Percentiles rank a stretch among this genome's conserved stretches.
Conservation (phyloP, 2,888 invertebrate species). For the Liodrosophila aerea region DNA sequence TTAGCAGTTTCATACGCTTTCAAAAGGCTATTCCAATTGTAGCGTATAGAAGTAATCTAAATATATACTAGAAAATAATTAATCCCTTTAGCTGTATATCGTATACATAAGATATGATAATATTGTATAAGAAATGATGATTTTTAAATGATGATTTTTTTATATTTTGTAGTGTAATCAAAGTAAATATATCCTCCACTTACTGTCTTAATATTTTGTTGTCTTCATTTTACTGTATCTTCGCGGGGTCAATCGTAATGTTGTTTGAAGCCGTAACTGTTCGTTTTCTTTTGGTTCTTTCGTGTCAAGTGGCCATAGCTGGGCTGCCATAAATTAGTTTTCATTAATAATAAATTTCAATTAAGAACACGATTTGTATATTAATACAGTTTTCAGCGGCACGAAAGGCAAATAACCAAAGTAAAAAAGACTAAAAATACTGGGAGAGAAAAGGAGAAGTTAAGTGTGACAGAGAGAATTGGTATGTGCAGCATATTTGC, state of each 20-base stretch:
- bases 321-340: conserved; percentile 63
- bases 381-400: conserved; percentile 74
- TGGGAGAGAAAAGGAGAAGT: not conserved
- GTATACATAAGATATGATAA: too few relatives aligned
- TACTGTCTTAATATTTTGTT: too few relatives aligned
- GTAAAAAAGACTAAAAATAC: conserved; percentile 5
- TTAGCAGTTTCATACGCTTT: conserved; percentile 4
- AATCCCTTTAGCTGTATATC: too few relatives aligned
- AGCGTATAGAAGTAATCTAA: not conserved
- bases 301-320: conserved; percentile 65
- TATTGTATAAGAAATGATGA: too few relatives aligned
- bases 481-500: conserved; percentile 2
- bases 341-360: conserved; percentile 78
- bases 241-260: conserved; percentile 15
- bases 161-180: too few relatives aligned
- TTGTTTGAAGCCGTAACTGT: conserved; percentile 9
- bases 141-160: too few relatives aligned
- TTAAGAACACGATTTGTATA: conserved; percentile 74
- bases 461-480: conserved; percentile 5
- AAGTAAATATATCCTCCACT: too few relatives aligned
- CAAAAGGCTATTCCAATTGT: not conserved
- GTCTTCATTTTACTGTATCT: conserved; percentile 1
- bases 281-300: conserved; percentile 49
- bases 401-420: conserved; percentile 61
- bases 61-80: too few relatives aligned